Evolutionary conservation across 2,113 vertebrate species (phyloP).

Genomic region (Otis tarda): DNA sequence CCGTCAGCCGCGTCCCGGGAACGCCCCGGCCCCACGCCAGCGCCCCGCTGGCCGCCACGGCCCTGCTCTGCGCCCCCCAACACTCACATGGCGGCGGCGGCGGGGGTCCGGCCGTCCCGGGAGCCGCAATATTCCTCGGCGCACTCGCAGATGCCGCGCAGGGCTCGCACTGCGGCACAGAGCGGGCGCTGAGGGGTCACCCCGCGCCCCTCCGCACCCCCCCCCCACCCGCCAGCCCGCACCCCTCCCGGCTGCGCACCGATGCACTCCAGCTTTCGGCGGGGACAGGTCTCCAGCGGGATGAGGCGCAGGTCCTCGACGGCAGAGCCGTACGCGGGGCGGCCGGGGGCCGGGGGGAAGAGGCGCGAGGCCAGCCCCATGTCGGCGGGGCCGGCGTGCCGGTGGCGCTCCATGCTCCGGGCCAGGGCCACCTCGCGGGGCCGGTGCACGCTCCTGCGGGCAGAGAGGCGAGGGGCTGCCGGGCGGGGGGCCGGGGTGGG

Average conservation of each 20-base stretch:
- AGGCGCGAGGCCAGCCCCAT: conserved; percentile 83
- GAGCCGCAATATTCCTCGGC: conserved; percentile 85
- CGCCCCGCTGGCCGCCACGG: too few relatives aligned
- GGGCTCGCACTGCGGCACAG: conserved; percentile 79
- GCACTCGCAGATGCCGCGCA: conserved; percentile 88
- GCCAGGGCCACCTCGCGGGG: conserved; percentile 80
- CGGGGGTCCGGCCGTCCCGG: conserved; percentile 58
- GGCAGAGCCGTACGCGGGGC: conserved; percentile 81
- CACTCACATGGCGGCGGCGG: conserved; percentile 85
- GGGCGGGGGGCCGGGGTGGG: rapidly evolving
- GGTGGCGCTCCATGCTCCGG: conserved; percentile 80
- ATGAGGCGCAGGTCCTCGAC: conserved; percentile 86
- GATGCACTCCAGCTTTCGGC: conserved; percentile 92
- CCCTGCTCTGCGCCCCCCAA: too few relatives aligned
- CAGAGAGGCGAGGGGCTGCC: not conserved
- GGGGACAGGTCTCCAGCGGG: conserved; percentile 83
- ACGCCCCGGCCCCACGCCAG: rapidly evolving
- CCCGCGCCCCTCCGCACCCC: rapidly evolving
- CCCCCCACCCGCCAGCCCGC: rapidly evolving
- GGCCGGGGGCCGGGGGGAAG: conserved; percentile 67
- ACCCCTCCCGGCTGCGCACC: conserved; percentile 64
- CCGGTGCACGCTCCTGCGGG: conserved; percentile 77
- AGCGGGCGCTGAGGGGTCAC: not conserved
- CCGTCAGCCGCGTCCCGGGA: rapidly evolving
- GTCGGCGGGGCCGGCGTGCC: conserved; percentile 70